These are phyloP conservation scores for Leuciscus idus DNA, from an alignment of 2,113 vertebrate species.

Conservation along the genomic window DNA sequence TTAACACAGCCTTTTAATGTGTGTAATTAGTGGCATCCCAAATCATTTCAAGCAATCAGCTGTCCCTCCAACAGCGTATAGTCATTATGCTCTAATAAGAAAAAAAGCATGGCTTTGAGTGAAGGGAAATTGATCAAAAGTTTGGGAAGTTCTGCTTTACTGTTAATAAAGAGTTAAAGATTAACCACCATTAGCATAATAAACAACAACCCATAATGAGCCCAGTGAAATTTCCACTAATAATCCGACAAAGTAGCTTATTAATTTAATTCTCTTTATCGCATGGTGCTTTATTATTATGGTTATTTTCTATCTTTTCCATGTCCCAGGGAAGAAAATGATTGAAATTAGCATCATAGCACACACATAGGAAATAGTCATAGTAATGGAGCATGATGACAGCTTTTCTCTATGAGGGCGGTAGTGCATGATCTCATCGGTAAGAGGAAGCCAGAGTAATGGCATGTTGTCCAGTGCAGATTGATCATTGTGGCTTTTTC, in stretches of 20 bases:
- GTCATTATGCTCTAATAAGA: conserved; percentile 41
- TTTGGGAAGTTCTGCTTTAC: neutral
- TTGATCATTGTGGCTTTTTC: neutral
- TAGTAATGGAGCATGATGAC: neutral
- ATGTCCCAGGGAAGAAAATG: neutral
- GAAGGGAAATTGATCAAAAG: neutral
- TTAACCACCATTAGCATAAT: neutral
- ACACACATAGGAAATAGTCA: neutral
- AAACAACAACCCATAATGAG: neutral
- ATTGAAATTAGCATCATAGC: neutral
- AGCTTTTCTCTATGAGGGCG: neutral
- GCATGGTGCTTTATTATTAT: neutral
- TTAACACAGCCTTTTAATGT: conserved; percentile 20
- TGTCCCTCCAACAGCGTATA: conserved; percentile 13
- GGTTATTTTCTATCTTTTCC: neutral
- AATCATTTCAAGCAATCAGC: conserved; percentile 42
- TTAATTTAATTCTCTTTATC: neutral
- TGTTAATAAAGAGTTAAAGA: neutral
- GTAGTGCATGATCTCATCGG: neutral
- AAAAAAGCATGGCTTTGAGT: neutral
- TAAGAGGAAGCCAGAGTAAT: neutral
- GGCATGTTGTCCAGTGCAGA: neutral
- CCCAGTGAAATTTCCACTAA: neutral
- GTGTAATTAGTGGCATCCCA: conserved; percentile 34
- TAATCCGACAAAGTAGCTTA: neutral